A percentile compares a stretch with the other conserved stretches of the same genome.
phyloP scores from a whole-genome alignment of 2,797 vertebrate genomes.

The Thunnus albacares region DNA sequence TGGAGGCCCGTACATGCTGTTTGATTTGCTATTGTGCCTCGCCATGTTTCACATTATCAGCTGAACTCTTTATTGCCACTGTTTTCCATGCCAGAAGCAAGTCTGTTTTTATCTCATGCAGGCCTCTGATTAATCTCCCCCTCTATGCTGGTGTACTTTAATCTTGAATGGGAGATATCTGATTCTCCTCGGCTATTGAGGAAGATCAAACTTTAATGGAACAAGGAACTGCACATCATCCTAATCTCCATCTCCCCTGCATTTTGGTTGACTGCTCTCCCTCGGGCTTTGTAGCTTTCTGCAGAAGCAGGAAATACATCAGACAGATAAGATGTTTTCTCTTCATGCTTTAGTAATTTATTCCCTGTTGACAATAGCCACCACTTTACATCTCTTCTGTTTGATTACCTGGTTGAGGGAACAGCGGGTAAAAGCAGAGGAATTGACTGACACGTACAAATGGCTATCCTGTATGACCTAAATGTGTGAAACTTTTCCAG shows the following conservation, averaged over 20 bases:
- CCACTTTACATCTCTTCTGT: slow-evolving; percentile 71
- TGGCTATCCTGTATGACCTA: slow-evolving; percentile 36
- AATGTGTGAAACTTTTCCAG: slow-evolving; percentile 56
- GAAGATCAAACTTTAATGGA: slow-evolving; percentile 87
- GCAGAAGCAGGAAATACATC: slow-evolving; percentile 83
- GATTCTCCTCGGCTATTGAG: slow-evolving; percentile 86
- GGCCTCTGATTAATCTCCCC: slow-evolving; percentile 84
- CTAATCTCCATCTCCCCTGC: slow-evolving; percentile 83
- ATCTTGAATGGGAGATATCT: slow-evolving; percentile 85
- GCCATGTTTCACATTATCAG: slow-evolving; percentile 84
- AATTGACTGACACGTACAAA: slow-evolving; percentile 57
- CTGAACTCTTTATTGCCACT: slow-evolving; percentile 84
- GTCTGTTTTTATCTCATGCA: slow-evolving; percentile 79
- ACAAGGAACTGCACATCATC: slow-evolving; percentile 84
- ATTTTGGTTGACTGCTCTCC: slow-evolving; percentile 79
- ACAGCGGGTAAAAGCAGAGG: slow-evolving; percentile 34
- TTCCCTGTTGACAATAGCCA: slow-evolving; percentile 79
- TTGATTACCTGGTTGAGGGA: slow-evolving; percentile 72
- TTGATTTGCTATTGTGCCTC: slow-evolving; percentile 83
- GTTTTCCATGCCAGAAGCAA: slow-evolving; percentile 84
- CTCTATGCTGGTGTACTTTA: slow-evolving; percentile 83
- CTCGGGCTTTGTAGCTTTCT: slow-evolving; percentile 78
- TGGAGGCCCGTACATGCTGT: slow-evolving; percentile 70
- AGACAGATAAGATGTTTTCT: slow-evolving; percentile 83
- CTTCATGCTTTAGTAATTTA: slow-evolving; percentile 80